Base-by-base conservation (phyloP, 2,888 invertebrate genomes). In the Ophraella communa region DNA sequence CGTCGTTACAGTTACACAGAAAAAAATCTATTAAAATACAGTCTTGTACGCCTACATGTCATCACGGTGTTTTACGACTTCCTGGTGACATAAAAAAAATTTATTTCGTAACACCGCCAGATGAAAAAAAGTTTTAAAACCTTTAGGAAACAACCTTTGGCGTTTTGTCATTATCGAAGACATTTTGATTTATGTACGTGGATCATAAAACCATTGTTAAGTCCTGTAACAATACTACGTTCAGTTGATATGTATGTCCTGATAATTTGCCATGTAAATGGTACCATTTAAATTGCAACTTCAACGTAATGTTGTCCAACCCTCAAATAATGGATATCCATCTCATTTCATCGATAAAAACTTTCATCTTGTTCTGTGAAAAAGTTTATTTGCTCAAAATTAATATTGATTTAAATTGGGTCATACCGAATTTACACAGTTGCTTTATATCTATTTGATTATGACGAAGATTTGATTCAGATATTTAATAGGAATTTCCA, bases 41-140 rank as follows among this genome's bases (percentile, higher is more conserved):
- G 47, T 23, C 21, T 23, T 35, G 27, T 49, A 49, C 57, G n/a
- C 57, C 57, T 35, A 57, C 57, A 47, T 18, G 35, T 57, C 57
- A 49, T 57, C 57, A 17, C 47, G 57, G 21, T 57, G 14, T 56
- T 57, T 57, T 47, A 57, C 14, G 57, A 57, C 57, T 57, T 57
- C 57, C 57, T 57, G 17, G 47, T 57, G 47, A 57, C 57, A 57
- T 57, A 57, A 57, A 56, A n/a, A n/a, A 57, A 57, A 49, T 47
- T 10, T 23, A 49, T 57, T 57, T 57, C 20, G 47, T 57, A 49
- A 57, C 30, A 57, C 14, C 57, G 10, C 21, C 24, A 23, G 20
- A 27, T 47, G 20, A 45, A 51, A 51, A 27, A n/a, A n/a, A n/a
- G n/a, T 10, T 27, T 51, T 51, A 47, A 51, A 27, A 51, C 23